A percentile compares a stretch with the other conserved stretches of the same genome.
Conservation (phyloP, 2,797 vertebrate genomes). For the Sebastes itinus region DNA sequence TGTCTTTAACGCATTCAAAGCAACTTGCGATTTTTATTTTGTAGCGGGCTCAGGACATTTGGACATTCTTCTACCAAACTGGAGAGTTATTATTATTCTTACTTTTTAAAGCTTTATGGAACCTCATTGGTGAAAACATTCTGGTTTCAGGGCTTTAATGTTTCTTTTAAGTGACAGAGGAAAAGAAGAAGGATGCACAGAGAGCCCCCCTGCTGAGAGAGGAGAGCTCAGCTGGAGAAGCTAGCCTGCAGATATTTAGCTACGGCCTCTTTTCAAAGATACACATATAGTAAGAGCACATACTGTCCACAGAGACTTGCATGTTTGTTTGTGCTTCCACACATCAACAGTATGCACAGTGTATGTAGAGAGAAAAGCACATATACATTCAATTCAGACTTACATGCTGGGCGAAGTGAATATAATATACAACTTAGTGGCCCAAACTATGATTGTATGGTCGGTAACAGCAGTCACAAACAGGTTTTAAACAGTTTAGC, state of each 20-base stretch:
- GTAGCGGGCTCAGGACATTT: neutral
- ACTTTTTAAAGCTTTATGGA: neutral
- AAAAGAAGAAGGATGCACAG: too few species aligned
- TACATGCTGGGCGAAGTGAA: neutral
- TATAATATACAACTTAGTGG: neutral
- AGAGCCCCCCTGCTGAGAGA: slow-evolving; percentile 4
- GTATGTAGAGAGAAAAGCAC: too few species aligned
- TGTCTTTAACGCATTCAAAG: too few species aligned
- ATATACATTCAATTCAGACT: neutral
- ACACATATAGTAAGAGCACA: neutral
- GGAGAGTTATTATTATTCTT: neutral
- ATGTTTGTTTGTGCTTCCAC: neutral
- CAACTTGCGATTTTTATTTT: too few species aligned
- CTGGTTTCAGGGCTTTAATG: neutral
- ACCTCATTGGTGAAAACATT: neutral
- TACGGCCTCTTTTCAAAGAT: neutral
- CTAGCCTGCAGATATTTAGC: neutral
- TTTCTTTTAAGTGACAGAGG: neutral
- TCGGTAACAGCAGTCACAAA: neutral
- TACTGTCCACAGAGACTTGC: neutral
- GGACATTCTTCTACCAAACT: neutral
- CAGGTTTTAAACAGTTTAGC: neutral
- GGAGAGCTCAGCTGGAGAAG: slow-evolving; percentile 1
- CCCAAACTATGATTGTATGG: neutral
- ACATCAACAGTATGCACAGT: neutral